A percentile compares a stretch with the other conserved stretches of the same genome.
phyloP scores from a whole-genome alignment of 2,888 invertebrate genomes.

The Drosophila antonietae region DNA sequence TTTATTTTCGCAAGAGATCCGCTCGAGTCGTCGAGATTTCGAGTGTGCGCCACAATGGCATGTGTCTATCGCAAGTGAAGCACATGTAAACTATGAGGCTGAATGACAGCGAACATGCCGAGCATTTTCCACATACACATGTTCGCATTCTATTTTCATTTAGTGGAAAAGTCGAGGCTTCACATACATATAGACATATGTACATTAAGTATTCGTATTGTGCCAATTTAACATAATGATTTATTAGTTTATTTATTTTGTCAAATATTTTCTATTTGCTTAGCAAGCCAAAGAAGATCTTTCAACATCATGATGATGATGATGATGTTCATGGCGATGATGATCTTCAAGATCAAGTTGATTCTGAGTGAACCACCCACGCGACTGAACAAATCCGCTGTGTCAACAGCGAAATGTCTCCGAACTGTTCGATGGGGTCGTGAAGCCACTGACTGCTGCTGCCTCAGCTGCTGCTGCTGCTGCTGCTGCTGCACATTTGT shows the following conservation, averaged over 20 bases:
- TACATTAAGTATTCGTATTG: constrained; percentile 54
- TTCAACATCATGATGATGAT: constrained; percentile 56
- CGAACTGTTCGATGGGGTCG: constrained; percentile 57
- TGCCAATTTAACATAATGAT: constrained; percentile 78
- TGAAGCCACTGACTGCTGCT: constrained; percentile 45
- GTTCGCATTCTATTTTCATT: constrained; percentile 73
- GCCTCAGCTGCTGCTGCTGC: constrained; percentile 19
- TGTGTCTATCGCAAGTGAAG: constrained; percentile 53
- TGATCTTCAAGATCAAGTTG: constrained; percentile 29
- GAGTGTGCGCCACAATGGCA: constrained; percentile 41
- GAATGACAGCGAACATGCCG: constrained; percentile 72
- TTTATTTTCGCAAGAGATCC: constrained; percentile 46
- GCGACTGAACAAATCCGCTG: constrained; percentile 45
- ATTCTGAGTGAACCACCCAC: constrained; percentile 45
- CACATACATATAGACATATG: constrained; percentile 35
- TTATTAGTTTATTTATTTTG: constrained; percentile 75
- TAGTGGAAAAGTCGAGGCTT: constrained; percentile 40
- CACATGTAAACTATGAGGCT: constrained; percentile 62
- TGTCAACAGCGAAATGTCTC: constrained; percentile 53
- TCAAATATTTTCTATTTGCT: constrained; percentile 66
- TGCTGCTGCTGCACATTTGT: constrained; percentile 26
- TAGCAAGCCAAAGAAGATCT: constrained; percentile 56
- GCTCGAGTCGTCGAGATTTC: background rate
- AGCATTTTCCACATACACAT: constrained; percentile 70
- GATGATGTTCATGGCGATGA: background rate